Conservation (phyloP, 2,797 vertebrate genomes). For the Iguana delicatissima region DNA sequence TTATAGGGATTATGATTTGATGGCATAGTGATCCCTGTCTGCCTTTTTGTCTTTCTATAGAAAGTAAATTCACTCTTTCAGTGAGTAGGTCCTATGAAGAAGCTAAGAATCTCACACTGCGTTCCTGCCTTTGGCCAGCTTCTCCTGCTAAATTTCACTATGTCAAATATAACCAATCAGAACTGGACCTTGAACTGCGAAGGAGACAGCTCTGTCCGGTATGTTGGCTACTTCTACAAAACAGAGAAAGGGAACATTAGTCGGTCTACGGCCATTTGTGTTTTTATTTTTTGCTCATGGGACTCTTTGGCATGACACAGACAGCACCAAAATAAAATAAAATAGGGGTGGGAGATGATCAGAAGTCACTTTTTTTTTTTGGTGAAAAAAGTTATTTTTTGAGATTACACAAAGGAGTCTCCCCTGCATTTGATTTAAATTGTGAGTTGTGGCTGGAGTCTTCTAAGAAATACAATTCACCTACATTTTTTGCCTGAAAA, state of each 20-base stretch:
- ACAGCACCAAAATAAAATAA: too few species aligned
- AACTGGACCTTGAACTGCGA: slow-evolving; percentile 50
- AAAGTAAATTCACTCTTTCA: slow-evolving; percentile 75
- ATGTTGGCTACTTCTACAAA: slow-evolving; percentile 3
- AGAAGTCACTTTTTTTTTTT: too few species aligned
- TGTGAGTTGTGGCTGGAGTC: too few species aligned
- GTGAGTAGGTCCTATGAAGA: slow-evolving; percentile 83
- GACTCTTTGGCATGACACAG: too few species aligned
- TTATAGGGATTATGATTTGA: not conserved
- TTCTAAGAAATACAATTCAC: too few species aligned
- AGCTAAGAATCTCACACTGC: slow-evolving; percentile 61
- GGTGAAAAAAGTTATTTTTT: too few species aligned
- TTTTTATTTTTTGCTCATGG: too few species aligned
- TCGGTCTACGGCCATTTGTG: too few species aligned
- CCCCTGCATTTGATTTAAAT: too few species aligned
- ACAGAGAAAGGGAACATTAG: not conserved
- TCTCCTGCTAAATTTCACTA: slow-evolving; percentile 79
- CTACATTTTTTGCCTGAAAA: too few species aligned
- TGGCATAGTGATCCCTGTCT: not conserved
- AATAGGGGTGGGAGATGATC: too few species aligned
- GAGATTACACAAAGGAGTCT: too few species aligned
- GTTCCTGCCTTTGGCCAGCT: slow-evolving; percentile 55
- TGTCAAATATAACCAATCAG: slow-evolving; percentile 77
- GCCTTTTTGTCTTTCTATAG: slow-evolving; percentile 62
- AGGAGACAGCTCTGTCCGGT: slow-evolving; percentile 68